These are phyloP conservation scores for Pseudochirops cupreus DNA, from an alignment of 2,797 vertebrate species.

Conservation along the genomic window DNA sequence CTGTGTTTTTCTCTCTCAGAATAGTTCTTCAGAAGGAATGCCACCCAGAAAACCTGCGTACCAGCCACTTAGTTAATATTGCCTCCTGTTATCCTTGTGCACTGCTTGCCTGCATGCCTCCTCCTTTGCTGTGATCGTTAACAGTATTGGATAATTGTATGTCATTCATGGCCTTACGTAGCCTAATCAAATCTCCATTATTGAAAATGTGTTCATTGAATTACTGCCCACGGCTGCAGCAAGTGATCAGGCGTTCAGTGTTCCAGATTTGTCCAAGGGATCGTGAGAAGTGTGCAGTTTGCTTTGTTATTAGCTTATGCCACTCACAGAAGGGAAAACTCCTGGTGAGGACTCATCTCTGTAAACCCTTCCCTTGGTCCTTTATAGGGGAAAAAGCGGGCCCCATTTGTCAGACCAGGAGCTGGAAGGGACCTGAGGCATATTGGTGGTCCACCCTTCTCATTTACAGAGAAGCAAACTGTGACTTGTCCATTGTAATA, in stretches of 20 bases:
- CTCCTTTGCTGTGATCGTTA: constrained; percentile 20
- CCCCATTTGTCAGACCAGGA: neutral
- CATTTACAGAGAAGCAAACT: neutral
- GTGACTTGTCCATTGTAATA: neutral
- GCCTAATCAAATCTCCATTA: constrained; percentile 43
- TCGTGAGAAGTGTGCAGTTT: neutral
- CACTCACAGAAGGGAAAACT: constrained; percentile 13
- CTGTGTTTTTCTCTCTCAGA: constrained; percentile 48
- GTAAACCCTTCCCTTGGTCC: constrained; percentile 6
- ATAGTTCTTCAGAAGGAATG: constrained; percentile 32
- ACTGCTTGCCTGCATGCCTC: constrained; percentile 10
- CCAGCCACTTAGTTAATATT: constrained; percentile 43
- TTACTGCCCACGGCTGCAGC: neutral
- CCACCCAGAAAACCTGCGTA: constrained; percentile 22
- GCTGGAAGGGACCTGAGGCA: neutral
- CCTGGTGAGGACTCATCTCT: neutral
- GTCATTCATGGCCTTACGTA: neutral
- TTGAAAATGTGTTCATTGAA: constrained; percentile 27
- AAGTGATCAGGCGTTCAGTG: neutral
- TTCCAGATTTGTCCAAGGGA: neutral
- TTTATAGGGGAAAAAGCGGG: neutral
- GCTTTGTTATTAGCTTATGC: constrained; percentile 5
- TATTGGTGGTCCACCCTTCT: neutral
- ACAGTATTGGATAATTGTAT: constrained; percentile 7
- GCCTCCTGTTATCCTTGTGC: constrained; percentile 48